phyloP scores from a whole-genome alignment of 2,113 vertebrate species.

The Gasterosteus aculeatus region DNA sequence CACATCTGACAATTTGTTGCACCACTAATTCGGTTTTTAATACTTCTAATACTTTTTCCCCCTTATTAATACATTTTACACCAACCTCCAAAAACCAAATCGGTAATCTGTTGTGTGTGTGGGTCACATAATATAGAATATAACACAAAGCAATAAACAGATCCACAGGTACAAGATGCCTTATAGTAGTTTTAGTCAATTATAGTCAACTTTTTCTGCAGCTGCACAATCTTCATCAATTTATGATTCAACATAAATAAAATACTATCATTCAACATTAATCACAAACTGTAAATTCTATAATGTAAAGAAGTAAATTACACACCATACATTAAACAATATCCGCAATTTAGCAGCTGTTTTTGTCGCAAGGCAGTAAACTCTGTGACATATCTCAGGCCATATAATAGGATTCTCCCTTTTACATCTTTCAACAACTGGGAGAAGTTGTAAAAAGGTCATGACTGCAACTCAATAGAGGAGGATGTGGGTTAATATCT shows the following conservation, averaged over 20 bases:
- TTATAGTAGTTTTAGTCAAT: slow-evolving; percentile 16
- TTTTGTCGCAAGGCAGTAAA: background rate
- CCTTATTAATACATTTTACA: background rate
- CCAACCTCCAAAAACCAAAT: too few species aligned
- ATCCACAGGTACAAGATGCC: background rate
- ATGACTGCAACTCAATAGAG: background rate
- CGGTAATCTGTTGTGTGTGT: background rate
- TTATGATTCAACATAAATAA: slow-evolving; percentile 27
- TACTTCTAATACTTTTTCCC: slow-evolving; percentile 2
- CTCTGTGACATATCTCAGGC: background rate
- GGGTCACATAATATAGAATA: slow-evolving; percentile 3
- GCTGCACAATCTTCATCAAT: slow-evolving; percentile 28
- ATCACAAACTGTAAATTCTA: background rate
- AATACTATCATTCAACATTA: slow-evolving; percentile 12
- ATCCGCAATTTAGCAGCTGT: background rate
- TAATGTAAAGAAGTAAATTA: slow-evolving; percentile 6
- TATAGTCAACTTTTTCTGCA: slow-evolving; percentile 6
- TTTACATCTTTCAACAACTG: background rate
- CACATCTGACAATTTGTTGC: slow-evolving; percentile 8
- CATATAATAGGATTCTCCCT: background rate
- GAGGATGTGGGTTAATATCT: background rate
- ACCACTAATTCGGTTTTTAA: slow-evolving; percentile 53
- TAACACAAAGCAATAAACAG: background rate
- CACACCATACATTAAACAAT: background rate
- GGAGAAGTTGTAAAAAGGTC: background rate